These are phyloP conservation scores for Leucoraja ocellata DNA, from an alignment of 2,797 vertebrate species.

Conservation along the genomic window DNA sequence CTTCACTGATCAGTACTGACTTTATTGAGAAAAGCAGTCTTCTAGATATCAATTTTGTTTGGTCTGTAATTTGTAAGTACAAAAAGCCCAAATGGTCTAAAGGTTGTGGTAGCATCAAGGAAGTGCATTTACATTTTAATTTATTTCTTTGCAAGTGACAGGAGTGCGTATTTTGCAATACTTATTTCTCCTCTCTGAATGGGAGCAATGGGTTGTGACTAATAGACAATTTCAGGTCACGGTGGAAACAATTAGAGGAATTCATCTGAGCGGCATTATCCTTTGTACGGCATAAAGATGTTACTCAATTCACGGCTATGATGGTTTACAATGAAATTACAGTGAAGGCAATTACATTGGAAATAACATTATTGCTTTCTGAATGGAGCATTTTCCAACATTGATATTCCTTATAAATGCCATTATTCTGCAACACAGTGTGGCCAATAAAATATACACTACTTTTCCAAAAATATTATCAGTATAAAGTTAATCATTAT, in stretches of 20 bases:
- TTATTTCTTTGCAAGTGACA: background rate
- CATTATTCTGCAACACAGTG: background rate
- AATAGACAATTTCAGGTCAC: slow-evolving; percentile 43
- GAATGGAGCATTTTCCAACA: background rate
- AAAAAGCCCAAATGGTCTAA: background rate
- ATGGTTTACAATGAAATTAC: slow-evolving; percentile 13
- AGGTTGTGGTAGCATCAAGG: background rate
- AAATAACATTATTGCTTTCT: slow-evolving; percentile 15
- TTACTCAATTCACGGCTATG: background rate
- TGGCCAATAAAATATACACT: background rate
- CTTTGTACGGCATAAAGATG: slow-evolving; percentile 12
- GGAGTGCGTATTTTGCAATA: background rate
- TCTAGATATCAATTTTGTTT: background rate
- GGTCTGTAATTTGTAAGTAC: background rate
- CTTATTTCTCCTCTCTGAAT: slow-evolving; percentile 25
- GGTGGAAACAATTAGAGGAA: slow-evolving; percentile 41
- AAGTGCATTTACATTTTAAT: background rate
- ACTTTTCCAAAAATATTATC: background rate
- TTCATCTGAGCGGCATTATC: background rate
- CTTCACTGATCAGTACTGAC: background rate
- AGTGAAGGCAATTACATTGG: slow-evolving; percentile 10
- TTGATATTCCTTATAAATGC: background rate
- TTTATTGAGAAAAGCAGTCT: background rate
- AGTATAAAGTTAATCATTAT: background rate
- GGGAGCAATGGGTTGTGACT: slow-evolving; percentile 40